A percentile compares a stretch with the other conserved stretches of the same genome.
phyloP scores from a whole-genome alignment of 2,797 vertebrate species.

The Malacoctenus gilli region DNA sequence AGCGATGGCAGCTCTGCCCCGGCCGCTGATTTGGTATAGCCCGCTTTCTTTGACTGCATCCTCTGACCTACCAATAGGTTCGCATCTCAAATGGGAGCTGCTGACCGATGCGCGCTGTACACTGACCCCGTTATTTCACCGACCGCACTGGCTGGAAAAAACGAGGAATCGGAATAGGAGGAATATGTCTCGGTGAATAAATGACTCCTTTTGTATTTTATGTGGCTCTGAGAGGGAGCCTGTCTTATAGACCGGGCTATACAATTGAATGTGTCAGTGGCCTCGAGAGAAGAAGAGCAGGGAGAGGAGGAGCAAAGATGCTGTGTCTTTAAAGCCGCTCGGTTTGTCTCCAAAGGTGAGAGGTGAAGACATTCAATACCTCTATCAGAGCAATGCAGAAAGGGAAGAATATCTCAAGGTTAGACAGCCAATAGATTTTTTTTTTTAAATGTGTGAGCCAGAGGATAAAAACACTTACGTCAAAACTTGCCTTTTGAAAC shows the following conservation, averaged over 20 bases:
- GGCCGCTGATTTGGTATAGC: slow-evolving; percentile 19
- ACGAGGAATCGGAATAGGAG: slow-evolving; percentile 26
- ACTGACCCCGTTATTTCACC: slow-evolving; percentile 49
- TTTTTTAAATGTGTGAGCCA: slow-evolving; percentile 46
- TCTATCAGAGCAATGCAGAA: slow-evolving; percentile 67
- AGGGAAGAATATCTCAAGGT: slow-evolving; percentile 75
- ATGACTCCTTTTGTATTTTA: slow-evolving; percentile 55
- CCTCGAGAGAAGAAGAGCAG: slow-evolving; percentile 66
- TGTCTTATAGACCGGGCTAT: slow-evolving; percentile 52
- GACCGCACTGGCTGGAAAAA: slow-evolving; percentile 22
- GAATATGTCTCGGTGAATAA: slow-evolving; percentile 56
- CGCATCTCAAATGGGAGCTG: slow-evolving; percentile 22
- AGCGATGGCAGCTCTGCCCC: slow-evolving; percentile 17
- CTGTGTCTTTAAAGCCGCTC: slow-evolving; percentile 64
- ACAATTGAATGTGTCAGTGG: slow-evolving; percentile 64
- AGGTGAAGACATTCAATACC: slow-evolving; percentile 71
- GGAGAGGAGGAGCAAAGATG: slow-evolving; percentile 42
- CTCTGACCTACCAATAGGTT: slow-evolving; percentile 13
- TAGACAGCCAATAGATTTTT: slow-evolving; percentile 64
- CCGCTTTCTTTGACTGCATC: slow-evolving; percentile 13
- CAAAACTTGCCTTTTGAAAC: slow-evolving; percentile 66
- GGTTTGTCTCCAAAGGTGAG: slow-evolving; percentile 70
- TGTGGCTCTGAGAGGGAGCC: slow-evolving; percentile 43
- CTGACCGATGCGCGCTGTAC: slow-evolving; percentile 31
- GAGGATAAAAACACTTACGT: slow-evolving; percentile 58